Conservation (phyloP, 1,140 invertebrate genomes). For the Platyscapa corneri region DNA sequence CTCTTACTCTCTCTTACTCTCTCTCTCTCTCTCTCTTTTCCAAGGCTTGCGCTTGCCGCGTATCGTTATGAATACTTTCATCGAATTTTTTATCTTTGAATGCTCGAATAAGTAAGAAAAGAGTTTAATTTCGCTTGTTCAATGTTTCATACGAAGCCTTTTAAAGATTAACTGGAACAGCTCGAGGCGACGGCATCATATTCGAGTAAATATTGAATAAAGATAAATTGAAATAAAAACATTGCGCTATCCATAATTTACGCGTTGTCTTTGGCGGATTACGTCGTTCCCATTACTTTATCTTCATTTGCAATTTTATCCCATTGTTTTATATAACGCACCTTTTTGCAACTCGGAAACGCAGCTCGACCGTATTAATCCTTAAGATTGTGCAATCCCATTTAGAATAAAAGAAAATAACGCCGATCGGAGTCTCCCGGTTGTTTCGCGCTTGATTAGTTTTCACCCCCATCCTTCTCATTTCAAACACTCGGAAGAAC, state of each 20-base stretch:
- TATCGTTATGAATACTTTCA: neutral
- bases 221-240: neutral
- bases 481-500: constrained; percentile 2
- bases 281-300: too few relatives aligned
- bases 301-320: too few relatives aligned
- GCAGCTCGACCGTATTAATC: neutral
- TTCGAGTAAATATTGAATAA: too few relatives aligned
- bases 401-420: neutral
- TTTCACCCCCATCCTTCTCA: neutral
- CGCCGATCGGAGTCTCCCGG: neutral
- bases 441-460: constrained; percentile 8
- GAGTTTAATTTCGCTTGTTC: too few relatives aligned
- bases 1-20: too few relatives aligned
- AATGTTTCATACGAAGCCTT: too few relatives aligned
- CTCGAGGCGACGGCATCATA: too few relatives aligned
- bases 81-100: neutral
- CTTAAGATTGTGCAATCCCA: neutral
- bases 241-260: neutral
- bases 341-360: too few relatives aligned
- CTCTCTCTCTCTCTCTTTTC: neutral
- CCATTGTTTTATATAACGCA: too few relatives aligned
- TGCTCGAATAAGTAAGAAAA: neutral
- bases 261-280: too few relatives aligned
- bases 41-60: neutral
- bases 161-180: too few relatives aligned